Evolutionary conservation across 2,888 invertebrate species (phyloP).

Genomic region (Aphodius granarius): DNA sequence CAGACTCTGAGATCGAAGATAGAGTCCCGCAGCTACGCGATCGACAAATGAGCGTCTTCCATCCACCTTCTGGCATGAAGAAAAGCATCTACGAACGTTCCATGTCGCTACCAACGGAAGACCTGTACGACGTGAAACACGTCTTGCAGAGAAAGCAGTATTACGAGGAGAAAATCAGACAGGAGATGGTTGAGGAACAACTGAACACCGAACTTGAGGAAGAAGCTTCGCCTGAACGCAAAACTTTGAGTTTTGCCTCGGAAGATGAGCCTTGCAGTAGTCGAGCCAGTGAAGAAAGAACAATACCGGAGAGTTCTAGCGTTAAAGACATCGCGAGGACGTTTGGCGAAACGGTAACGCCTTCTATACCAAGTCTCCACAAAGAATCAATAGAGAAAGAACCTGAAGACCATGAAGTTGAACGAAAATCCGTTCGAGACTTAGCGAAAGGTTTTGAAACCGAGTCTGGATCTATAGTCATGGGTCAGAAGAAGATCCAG

Average conservation of each 20-base stretch:
- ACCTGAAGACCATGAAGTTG: constrained; percentile 16
- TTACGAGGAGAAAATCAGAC: constrained; percentile 64
- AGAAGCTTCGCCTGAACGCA: constrained; percentile 55
- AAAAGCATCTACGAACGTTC: constrained; percentile 56
- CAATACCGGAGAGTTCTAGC: constrained; percentile 22
- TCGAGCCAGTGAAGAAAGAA: constrained; percentile 33
- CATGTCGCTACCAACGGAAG: constrained; percentile 56
- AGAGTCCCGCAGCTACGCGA: constrained; percentile 52
- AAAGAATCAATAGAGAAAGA: constrained; percentile 3
- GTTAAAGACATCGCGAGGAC: constrained; percentile 37
- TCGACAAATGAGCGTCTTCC: constrained; percentile 53
- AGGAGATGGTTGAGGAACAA: constrained; percentile 60
- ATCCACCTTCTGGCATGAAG: constrained; percentile 44
- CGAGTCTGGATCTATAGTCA: constrained; percentile 35
- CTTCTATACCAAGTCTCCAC: not conserved
- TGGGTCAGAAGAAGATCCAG: constrained; percentile 34
- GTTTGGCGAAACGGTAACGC: constrained; percentile 28
- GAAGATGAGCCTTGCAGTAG: constrained; percentile 38
- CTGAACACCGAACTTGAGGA: constrained; percentile 56
- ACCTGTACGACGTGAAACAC: constrained; percentile 56
- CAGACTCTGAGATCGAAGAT: constrained; percentile 53
- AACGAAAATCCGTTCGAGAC: constrained; percentile 41
- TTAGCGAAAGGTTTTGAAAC: constrained; percentile 41
- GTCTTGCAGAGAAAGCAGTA: constrained; percentile 61
- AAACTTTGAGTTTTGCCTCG: constrained; percentile 41